phyloP scores from a whole-genome alignment of 2,113 vertebrate genomes.

The Clupea harengus region DNA sequence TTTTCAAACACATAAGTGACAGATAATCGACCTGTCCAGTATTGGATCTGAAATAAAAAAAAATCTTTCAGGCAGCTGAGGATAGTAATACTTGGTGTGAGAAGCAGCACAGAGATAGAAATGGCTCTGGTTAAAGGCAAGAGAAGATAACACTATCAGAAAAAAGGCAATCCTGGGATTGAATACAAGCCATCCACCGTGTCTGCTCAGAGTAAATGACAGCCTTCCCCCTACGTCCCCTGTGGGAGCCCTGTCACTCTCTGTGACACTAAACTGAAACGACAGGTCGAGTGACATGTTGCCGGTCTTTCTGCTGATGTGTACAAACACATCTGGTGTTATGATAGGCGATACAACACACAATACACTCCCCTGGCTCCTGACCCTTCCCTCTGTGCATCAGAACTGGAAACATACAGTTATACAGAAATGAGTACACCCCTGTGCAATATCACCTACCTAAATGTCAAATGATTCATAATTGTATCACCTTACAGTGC shows the following conservation, averaged over 20 bases:
- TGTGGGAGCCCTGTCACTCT: slow-evolving; percentile 40
- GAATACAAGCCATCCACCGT: slow-evolving; percentile 22
- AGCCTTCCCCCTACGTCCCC: slow-evolving; percentile 28
- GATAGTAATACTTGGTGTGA: not conserved
- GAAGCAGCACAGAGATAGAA: not conserved
- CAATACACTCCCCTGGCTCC: slow-evolving; percentile 6
- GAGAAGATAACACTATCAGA: not conserved
- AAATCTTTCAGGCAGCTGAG: not conserved
- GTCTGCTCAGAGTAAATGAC: slow-evolving; percentile 30
- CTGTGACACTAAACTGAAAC: slow-evolving; percentile 28
- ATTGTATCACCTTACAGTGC: too few species aligned
- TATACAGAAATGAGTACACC: too few species aligned
- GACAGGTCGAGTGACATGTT: slow-evolving; percentile 36
- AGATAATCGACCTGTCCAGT: not conserved
- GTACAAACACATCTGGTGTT: slow-evolving; percentile 28
- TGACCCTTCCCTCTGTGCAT: slow-evolving; percentile 13
- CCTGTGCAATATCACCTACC: too few species aligned
- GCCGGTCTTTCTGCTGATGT: slow-evolving; percentile 29
- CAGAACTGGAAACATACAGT: slow-evolving; percentile 1
- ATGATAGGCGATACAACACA: slow-evolving; percentile 27
- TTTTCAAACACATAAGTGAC: not conserved
- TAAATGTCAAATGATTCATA: too few species aligned
- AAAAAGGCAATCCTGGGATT: slow-evolving; percentile 6
- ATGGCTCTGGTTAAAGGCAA: not conserved
- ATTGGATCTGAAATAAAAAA: not conserved